phyloP scores from a whole-genome alignment of 1,140 invertebrate species.

The Drosophila nasuta region DNA sequence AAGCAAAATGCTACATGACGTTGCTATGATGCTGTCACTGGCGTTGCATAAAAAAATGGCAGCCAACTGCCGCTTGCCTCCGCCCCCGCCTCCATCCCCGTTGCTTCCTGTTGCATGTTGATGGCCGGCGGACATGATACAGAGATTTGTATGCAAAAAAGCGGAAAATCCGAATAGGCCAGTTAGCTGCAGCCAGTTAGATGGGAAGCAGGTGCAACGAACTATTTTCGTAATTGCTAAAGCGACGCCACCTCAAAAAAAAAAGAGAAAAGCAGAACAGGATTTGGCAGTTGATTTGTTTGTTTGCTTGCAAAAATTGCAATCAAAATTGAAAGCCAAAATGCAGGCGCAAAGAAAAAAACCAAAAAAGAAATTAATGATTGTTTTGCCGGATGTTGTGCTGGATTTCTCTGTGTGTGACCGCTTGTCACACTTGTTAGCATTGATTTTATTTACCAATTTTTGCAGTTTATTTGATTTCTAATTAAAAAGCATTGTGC shows the following conservation, averaged over 20 bases:
- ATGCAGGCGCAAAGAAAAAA: slow-evolving; percentile 45
- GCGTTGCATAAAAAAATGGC: slow-evolving; percentile 61
- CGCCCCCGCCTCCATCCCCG: not conserved
- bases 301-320: slow-evolving; percentile 54
- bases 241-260: no score
- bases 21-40: slow-evolving; percentile 12
- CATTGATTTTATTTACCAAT: slow-evolving; percentile 69
- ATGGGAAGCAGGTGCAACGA: slow-evolving; percentile 29
- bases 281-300: slow-evolving; percentile 57
- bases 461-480: slow-evolving; percentile 74
- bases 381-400: slow-evolving; percentile 53
- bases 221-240: slow-evolving; percentile 63
- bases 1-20: slow-evolving; percentile 20
- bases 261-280: no score
- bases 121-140: slow-evolving; percentile 63
- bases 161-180: slow-evolving; percentile 49
- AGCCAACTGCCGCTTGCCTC: not conserved
- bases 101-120: slow-evolving; percentile 40
- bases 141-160: slow-evolving; percentile 67
- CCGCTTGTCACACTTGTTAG: slow-evolving; percentile 63
- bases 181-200: slow-evolving; percentile 11
- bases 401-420: slow-evolving; percentile 19
- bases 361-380: slow-evolving; percentile 55
- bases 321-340: slow-evolving; percentile 67
- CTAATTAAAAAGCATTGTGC: slow-evolving; percentile 73